These are phyloP conservation scores for Halictus rubicundus DNA, from an alignment of 1,140 invertebrate genomes.

Conservation along the genomic window DNA sequence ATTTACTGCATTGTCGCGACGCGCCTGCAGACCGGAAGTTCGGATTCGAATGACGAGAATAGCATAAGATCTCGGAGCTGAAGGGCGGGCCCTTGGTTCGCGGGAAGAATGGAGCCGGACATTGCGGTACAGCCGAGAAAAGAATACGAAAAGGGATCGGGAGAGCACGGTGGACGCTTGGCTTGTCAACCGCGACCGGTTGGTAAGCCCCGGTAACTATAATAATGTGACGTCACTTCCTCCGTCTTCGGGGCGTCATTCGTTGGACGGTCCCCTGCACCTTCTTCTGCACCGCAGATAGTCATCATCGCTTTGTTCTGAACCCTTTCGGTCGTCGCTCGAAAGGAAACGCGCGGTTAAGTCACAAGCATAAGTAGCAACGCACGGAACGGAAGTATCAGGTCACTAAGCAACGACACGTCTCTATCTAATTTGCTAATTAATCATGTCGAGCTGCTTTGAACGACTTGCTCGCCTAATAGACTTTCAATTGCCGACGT, in stretches of 20 bases:
- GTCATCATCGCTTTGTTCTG: slow-evolving; percentile 35
- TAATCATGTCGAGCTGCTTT: neutral
- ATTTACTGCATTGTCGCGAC: too few species aligned
- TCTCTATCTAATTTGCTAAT: neutral
- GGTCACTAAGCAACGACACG: neutral
- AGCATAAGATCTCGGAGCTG: slow-evolving; percentile 16
- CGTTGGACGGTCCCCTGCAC: slow-evolving; percentile 7
- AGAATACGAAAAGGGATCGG: slow-evolving; percentile 64
- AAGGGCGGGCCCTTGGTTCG: slow-evolving; percentile 8
- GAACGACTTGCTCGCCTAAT: too few species aligned
- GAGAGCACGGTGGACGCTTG: slow-evolving; percentile 72
- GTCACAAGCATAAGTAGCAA: neutral
- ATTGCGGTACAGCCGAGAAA: slow-evolving; percentile 52
- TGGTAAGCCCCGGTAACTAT: slow-evolving; percentile 68
- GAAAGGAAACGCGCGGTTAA: neutral
- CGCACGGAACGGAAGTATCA: neutral
- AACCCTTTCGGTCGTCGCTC: neutral
- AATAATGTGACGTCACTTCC: slow-evolving; percentile 76
- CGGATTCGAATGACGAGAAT: neutral
- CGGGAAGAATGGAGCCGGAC: slow-evolving; percentile 46
- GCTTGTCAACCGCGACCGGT: slow-evolving; percentile 76
- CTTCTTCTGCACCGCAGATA: slow-evolving; percentile 19
- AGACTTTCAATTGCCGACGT: too few species aligned
- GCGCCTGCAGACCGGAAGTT: too few species aligned
- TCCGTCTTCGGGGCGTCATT: slow-evolving; percentile 60